These are phyloP conservation scores for Ophthalmolycus amberensis DNA, from an alignment of 2,113 vertebrate genomes.

Conservation along the genomic window DNA sequence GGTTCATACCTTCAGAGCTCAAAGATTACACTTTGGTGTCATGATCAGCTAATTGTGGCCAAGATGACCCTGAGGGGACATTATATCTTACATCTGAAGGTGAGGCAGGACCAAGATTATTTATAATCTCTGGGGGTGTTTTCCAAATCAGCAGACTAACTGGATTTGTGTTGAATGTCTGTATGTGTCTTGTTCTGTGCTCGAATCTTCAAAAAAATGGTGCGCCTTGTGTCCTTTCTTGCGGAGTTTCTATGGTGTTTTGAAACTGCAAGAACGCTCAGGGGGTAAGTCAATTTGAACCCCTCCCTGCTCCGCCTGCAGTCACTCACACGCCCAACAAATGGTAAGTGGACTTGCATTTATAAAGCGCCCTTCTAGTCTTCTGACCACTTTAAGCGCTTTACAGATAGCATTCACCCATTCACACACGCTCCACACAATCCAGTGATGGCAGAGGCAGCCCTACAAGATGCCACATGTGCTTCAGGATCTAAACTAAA, in stretches of 20 bases:
- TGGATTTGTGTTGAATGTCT: neutral
- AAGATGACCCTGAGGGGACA: neutral
- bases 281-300: slow-evolving; percentile 59
- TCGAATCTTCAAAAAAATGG: neutral
- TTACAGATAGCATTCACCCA: too few relatives aligned
- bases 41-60: slow-evolving; percentile 31
- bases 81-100: neutral
- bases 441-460: too few relatives aligned
- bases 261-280: slow-evolving; percentile 82
- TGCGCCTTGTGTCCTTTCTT: neutral
- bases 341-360: too few relatives aligned
- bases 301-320: slow-evolving; percentile 78
- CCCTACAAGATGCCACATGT: too few relatives aligned
- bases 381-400: too few relatives aligned
- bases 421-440: too few relatives aligned
- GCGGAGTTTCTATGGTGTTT: slow-evolving; percentile 47
- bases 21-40: slow-evolving; percentile 48
- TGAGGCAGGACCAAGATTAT: slow-evolving; percentile 1
- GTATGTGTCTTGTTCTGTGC: neutral
- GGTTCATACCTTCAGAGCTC: slow-evolving; percentile 30
- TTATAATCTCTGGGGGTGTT: neutral
- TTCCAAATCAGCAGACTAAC: slow-evolving; percentile 2
- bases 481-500: too few relatives aligned
- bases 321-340: slow-evolving; percentile 75
- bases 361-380: too few relatives aligned